A percentile compares a stretch with the other conserved stretches of the same genome.
Evolutionary conservation across 2,888 invertebrate genomes (phyloP).

Genomic region (Andrena chrysosceles): DNA sequence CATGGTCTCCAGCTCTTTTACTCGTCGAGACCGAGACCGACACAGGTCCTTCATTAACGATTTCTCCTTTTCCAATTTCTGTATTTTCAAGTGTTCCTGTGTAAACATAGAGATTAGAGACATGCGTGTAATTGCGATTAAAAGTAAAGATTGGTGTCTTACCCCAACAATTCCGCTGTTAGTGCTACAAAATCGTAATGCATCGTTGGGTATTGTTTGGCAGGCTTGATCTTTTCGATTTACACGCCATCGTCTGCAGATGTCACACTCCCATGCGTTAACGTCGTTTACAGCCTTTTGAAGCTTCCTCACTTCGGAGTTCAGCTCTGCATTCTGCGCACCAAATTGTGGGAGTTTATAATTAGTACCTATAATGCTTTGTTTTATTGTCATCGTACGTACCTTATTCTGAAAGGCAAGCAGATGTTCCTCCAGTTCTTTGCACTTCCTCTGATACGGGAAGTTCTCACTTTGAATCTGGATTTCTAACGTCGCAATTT

Average conservation of each 20-base stretch:
- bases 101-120: background rate
- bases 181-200: slow-evolving; percentile 69
- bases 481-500: slow-evolving; percentile 78
- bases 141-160: slow-evolving; percentile 29
- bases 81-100: slow-evolving; percentile 79
- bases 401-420: slow-evolving; percentile 72
- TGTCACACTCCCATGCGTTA: slow-evolving; percentile 74
- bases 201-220: slow-evolving; percentile 74
- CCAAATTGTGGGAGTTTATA: background rate
- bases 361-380: background rate
- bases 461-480: slow-evolving; percentile 78
- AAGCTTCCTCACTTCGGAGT: slow-evolving; percentile 69
- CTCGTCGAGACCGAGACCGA: slow-evolving; percentile 84
- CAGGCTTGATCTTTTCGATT: slow-evolving; percentile 75
- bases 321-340: slow-evolving; percentile 57
- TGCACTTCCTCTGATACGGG: slow-evolving; percentile 79
- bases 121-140: background rate
- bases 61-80: slow-evolving; percentile 86
- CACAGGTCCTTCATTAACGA: slow-evolving; percentile 85
- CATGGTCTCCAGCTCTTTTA: slow-evolving; percentile 70
- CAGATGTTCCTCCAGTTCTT: slow-evolving; percentile 76
- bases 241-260: slow-evolving; percentile 60
- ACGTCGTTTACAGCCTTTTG: slow-evolving; percentile 64
- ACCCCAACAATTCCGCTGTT: slow-evolving; percentile 79
- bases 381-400: slow-evolving; percentile 20